Evolutionary conservation across 2,888 invertebrate genomes (phyloP).

Genomic region (Agrochola lota): DNA sequence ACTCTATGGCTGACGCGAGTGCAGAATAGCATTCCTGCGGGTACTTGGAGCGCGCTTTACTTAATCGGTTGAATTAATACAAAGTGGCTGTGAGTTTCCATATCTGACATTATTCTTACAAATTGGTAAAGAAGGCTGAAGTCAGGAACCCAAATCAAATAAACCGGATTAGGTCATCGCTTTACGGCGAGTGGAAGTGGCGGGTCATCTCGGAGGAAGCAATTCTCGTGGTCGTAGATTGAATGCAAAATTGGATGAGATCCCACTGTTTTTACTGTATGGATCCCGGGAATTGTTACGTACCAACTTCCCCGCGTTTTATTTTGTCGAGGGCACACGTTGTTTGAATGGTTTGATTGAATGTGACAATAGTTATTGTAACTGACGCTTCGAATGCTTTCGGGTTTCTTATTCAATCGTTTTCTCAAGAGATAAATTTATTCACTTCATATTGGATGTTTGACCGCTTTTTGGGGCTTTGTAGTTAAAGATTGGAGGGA

Average conservation of each 20-base stretch:
- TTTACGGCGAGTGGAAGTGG: constrained; percentile 88
- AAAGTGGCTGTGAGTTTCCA: constrained; percentile 63
- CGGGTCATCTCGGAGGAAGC: constrained; percentile 89
- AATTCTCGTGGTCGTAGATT: constrained; percentile 90
- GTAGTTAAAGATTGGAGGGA: constrained; percentile 66
- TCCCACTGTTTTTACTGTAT: constrained; percentile 88
- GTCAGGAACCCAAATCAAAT: constrained; percentile 88
- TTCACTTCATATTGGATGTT: constrained; percentile 74
- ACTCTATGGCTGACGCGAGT: constrained; percentile 17
- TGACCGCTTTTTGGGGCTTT: constrained; percentile 69
- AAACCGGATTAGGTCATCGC: constrained; percentile 90
- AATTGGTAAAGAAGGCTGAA: constrained; percentile 85
- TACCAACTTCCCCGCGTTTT: constrained; percentile 81
- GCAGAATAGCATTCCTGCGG: constrained; percentile 40
- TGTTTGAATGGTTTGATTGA: constrained; percentile 88
- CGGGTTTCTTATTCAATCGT: constrained; percentile 76
- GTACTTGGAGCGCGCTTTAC: constrained; percentile 17
- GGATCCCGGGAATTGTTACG: constrained; percentile 82
- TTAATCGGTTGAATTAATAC: constrained; percentile 55
- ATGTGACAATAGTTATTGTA: constrained; percentile 89
- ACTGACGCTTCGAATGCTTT: constrained; percentile 78
- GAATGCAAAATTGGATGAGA: constrained; percentile 91
- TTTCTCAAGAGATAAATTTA: constrained; percentile 74
- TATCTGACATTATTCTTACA: constrained; percentile 79
- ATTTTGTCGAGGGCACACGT: constrained; percentile 83